Evolutionary conservation across 2,113 vertebrate species (phyloP).

Genomic region (Apeltes quadracus): DNA sequence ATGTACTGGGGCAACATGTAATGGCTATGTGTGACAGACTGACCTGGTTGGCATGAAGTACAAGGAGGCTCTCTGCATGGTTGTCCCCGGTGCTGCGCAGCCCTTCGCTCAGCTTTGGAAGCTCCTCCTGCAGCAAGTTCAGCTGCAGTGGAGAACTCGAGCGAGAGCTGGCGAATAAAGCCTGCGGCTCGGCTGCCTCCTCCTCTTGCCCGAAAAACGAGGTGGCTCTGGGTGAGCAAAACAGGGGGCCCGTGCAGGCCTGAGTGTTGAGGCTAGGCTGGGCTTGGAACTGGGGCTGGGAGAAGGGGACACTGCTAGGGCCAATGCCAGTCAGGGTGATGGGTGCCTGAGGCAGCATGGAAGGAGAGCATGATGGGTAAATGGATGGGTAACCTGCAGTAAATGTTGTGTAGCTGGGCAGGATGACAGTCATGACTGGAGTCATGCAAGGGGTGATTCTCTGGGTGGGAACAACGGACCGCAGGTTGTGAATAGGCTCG

Average conservation of each 20-base stretch:
- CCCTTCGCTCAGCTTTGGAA: conserved; percentile 75
- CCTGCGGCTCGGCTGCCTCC: conserved; percentile 50
- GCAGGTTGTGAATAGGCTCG: conserved; percentile 53
- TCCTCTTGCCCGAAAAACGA: conserved; percentile 64
- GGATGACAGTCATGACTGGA: conserved; percentile 80
- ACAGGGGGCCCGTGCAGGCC: conserved; percentile 23
- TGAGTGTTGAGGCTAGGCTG: conserved; percentile 23
- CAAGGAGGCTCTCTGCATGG: conserved; percentile 67
- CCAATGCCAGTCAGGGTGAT: conserved; percentile 48
- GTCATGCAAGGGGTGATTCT: conserved; percentile 70
- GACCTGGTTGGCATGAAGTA: conserved; percentile 66
- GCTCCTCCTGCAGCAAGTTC: conserved; percentile 86
- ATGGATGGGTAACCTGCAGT: conserved; percentile 68
- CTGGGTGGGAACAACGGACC: conserved; percentile 58
- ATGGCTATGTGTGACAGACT: conserved; percentile 11
- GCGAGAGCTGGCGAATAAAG: conserved; percentile 79
- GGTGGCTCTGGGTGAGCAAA: conserved; percentile 56
- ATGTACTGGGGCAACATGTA: neutral
- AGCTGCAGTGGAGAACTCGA: conserved; percentile 89
- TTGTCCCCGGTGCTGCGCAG: conserved; percentile 59
- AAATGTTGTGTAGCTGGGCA: conserved; percentile 77
- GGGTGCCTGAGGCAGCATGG: conserved; percentile 53
- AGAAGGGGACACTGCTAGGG: conserved; percentile 48
- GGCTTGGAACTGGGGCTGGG: conserved; percentile 53
- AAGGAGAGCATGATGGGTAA: conserved; percentile 50